Conservation (phyloP, 2,113 vertebrate genomes). For the Oryzias melastigma region DNA sequence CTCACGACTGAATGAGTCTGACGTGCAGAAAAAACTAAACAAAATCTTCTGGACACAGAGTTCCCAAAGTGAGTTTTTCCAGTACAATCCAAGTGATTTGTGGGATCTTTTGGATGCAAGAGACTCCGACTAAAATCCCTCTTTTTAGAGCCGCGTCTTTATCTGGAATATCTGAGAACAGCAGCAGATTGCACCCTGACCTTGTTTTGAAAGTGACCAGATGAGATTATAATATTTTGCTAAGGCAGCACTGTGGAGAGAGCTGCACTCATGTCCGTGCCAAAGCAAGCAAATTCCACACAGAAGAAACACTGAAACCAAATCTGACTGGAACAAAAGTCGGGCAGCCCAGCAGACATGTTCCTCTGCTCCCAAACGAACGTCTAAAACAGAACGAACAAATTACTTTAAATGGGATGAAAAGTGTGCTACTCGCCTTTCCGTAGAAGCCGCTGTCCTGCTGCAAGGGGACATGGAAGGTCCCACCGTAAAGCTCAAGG, state of each 20-base stretch:
- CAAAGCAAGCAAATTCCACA: conserved; percentile 7
- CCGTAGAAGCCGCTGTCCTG: conserved; percentile 87
- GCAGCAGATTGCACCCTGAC: conserved; percentile 38
- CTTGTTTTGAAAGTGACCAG: neutral
- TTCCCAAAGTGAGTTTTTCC: neutral
- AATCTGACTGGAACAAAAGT: neutral
- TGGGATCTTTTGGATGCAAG: conserved; percentile 17
- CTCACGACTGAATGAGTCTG: neutral
- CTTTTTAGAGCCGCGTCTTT: conserved; percentile 24
- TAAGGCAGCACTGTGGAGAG: neutral
- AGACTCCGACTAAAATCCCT: conserved; percentile 32
- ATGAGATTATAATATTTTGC: conserved; percentile 31
- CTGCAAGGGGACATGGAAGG: conserved; percentile 80
- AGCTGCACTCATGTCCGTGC: neutral
- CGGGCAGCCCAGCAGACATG: neutral
- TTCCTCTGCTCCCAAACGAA: neutral
- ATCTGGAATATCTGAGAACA: conserved; percentile 8
- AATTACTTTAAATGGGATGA: neutral
- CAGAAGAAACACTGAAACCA: neutral
- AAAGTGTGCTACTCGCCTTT: conserved; percentile 68
- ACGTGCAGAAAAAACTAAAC: neutral
- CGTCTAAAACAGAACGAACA: neutral
- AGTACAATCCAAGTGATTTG: conserved; percentile 12
- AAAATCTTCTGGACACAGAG: neutral
- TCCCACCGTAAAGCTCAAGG: conserved; percentile 77